Evolutionary conservation across 2,888 invertebrate species (phyloP), one percentile per base, ranked within the genome.

Genomic region (Blera fallax): DNA sequence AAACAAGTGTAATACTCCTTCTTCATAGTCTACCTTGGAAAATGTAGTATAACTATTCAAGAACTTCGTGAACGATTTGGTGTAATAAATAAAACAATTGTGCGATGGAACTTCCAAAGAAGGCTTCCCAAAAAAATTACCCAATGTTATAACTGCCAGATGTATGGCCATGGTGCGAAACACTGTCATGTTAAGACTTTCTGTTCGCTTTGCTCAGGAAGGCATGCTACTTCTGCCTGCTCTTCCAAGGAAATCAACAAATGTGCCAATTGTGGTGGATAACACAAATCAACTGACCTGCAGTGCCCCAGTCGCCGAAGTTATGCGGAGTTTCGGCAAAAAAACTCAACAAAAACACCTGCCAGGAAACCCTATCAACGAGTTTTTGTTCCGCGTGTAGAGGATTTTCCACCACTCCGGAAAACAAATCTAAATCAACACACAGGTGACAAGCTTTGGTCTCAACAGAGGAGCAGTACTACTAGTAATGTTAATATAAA

Each of bases 121-220:
- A 72, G 21, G 34, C 54, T 45, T 29, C 73, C 73, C 6, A 37
- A 58, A 27, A 65, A 56, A 56, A 27, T 74, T 7, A 69, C 69
- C 10, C 77, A 77, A 34, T 74, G 58, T 8, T n/a, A 21, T 21
- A 58, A 58, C 8, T 54, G 54, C 43, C 70, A 56, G 56, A 43
- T 70, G 73, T 65, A 50, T 37, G 73, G 73, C 6, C 73, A 80
- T 29, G 52, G 52, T 14, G 56, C 60, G 3, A 60, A 73, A 29
- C 58, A 72, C 52, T 79, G 72, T 72, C 4, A 24, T 79, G 72
- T 72, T 24, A 24, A 56, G 56, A 56, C 40, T 10, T 72, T 79
- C 45, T 70, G 64, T 67, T 50, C 50, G 8, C 32, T 52, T 34
- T 65, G 37, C 14, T 65, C 65, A 50, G 64, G 64, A 40, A 29